Evolutionary conservation across 2,888 invertebrate genomes (phyloP).

Genomic region (Acanthopleura granulata): DNA sequence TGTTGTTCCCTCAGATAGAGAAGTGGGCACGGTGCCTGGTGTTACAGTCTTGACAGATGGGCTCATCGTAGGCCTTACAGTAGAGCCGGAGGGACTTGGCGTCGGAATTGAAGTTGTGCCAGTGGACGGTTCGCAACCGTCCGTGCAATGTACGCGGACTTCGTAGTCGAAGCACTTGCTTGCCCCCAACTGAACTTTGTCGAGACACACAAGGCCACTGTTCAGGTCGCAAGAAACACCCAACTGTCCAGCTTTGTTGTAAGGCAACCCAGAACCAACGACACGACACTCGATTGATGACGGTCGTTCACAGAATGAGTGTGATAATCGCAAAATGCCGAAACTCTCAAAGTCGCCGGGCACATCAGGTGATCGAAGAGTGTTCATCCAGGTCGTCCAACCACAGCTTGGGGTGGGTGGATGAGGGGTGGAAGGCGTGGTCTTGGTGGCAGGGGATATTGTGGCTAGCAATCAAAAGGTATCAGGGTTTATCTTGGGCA

Average conservation of each 20-base stretch:
- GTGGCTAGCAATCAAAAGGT: too few relatives aligned
- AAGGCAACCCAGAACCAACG: slow-evolving; percentile 29
- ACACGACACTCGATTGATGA: slow-evolving; percentile 34
- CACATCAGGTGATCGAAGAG: slow-evolving; percentile 33
- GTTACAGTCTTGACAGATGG: neutral
- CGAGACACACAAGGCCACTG: slow-evolving; percentile 33
- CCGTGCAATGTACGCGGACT: slow-evolving; percentile 32
- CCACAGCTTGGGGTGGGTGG: slow-evolving; percentile 42
- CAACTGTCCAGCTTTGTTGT: slow-evolving; percentile 22
- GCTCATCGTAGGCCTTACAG: neutral
- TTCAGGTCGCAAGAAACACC: slow-evolving; percentile 33
- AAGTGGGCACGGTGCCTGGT: neutral
- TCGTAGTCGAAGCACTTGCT: slow-evolving; percentile 35
- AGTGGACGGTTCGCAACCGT: slow-evolving; percentile 21
- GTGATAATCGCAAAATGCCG: slow-evolving; percentile 27
- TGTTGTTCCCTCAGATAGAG: neutral
- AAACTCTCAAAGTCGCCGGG: slow-evolving; percentile 51
- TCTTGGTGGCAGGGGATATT: neutral
- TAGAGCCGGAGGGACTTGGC: slow-evolving; percentile 10
- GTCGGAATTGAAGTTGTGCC: slow-evolving; percentile 19
- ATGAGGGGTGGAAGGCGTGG: slow-evolving; percentile 27
- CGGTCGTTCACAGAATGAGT: slow-evolving; percentile 39
- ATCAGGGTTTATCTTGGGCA: too few relatives aligned
- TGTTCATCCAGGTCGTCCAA: slow-evolving; percentile 64
- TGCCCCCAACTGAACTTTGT: slow-evolving; percentile 25